Evolutionary conservation across 2,113 vertebrate species (phyloP).

Genomic region (Zosterops pallidus): DNA sequence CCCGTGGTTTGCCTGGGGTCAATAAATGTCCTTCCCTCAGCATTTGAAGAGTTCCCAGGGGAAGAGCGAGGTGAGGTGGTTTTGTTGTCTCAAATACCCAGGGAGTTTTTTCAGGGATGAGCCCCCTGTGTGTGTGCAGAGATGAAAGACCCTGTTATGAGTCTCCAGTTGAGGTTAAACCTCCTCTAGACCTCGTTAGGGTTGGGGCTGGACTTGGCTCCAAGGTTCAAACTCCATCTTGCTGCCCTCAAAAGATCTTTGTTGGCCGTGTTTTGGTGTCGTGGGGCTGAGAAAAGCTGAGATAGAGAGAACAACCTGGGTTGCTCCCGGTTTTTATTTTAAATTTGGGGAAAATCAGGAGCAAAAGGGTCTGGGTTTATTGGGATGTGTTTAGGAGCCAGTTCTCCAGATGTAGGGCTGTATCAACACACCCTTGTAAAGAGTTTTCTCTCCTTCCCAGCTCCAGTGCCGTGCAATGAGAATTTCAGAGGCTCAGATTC

Average conservation of each 20-base stretch:
- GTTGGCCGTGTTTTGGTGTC: background rate
- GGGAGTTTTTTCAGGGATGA: background rate
- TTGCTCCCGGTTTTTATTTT: background rate
- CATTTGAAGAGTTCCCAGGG: constrained; percentile 12
- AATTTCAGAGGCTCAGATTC: background rate
- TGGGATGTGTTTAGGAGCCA: background rate
- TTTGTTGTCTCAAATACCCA: background rate
- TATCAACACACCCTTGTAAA: background rate
- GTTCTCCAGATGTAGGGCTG: background rate
- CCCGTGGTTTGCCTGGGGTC: background rate
- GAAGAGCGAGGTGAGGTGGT: background rate
- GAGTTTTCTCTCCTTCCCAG: background rate
- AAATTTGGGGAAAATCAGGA: background rate
- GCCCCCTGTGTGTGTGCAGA: background rate
- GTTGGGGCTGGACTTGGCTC: background rate
- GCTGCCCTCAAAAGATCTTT: constrained; percentile 58
- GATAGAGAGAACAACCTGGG: background rate
- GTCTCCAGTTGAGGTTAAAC: background rate
- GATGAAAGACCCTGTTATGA: constrained; percentile 27
- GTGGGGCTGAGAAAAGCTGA: background rate
- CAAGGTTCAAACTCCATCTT: constrained; percentile 34
- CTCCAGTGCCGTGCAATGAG: background rate
- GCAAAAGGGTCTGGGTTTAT: background rate
- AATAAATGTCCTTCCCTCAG: constrained; percentile 29
- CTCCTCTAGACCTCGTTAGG: background rate